Base-by-base conservation (phyloP, 2,797 vertebrate species). In the Falco rusticolus region DNA sequence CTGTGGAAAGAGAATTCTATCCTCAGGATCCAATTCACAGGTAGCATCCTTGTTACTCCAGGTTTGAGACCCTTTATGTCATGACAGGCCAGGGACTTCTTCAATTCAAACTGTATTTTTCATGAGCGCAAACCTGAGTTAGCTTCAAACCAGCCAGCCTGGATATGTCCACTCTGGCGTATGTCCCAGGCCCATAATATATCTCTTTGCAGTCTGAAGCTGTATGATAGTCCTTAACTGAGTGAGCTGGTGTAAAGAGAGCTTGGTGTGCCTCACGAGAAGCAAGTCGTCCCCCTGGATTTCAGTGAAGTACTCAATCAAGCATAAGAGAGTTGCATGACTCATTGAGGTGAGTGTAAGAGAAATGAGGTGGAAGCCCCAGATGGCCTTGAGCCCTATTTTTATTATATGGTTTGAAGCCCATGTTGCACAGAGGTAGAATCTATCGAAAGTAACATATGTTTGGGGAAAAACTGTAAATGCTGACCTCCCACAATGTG, bases 11-110 rank as follows among this genome's bases (percentile, higher is more conserved):
- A 63, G 37, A 28, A 8, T 25, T 70, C 26, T 34, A 39, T 8
- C 2, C 5, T 2, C 33, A 77, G 21, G 2, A 8, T 12, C 22
- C 31, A 66, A 28, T 19, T 4, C 29, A 18, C 12, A 33, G 1
- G 4, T 18, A 29, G 5, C 6, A 60, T n/a, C 48, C 6, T 69
- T 43, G n/a, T 66, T 17, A n/a, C 14, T 57, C 13, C 26, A 34
- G 8, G 43, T 82, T 84, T 69, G 65, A 86, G 41, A 75, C 13
- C 11, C 18, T 68, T 48, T 47, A 16, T 66, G 13, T 45, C 28
- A 47, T 53, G 48, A 56, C 11, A 89, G 43, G 24, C 16, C 37
- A 64, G 19, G 10, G 20, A 74, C 15, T 83, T 75, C 48, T 70
- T 31, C 34, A 75, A 13, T 56, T 74, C 18, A 69, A 34, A 68